Base-by-base conservation (phyloP, 2,113 vertebrate species). In the Chelonoidis abingdonii region DNA sequence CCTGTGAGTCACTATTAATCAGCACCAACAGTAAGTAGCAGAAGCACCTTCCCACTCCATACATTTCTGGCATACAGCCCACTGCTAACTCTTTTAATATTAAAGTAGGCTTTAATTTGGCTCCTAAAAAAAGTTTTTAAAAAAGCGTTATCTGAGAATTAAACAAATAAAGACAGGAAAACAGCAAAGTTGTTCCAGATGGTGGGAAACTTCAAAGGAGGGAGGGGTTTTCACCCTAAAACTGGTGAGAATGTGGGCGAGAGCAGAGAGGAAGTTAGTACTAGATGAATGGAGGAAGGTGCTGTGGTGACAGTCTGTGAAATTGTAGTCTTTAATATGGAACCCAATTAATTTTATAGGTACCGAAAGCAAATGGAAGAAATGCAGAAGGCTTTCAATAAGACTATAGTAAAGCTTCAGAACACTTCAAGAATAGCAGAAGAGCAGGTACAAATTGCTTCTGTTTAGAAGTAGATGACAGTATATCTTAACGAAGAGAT, bases 331-430 rank as follows among this genome's bases (percentile, higher is more conserved):
- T 86, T 53, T 72, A 22, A 5, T 1, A 80, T 47, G 78, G 25
- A 65, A 17, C 69, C 13, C 38, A 35, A 88, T 35, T 93, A 82
- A 35, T 81, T 89, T 96, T 95, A 59, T 75, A 99, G 99, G 95
- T 99, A 99, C 93, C 99, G 99, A 86, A 99, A 99, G 97, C 99
- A 99, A 98, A 99, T 99, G 99, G 99, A 99, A 95, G 99, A 99
- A 98, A 99, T 99, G 99, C 99, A 99, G 96, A 99, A 98, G 95
- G 99, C 99, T 44, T 99, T 99, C 95, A 99, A 99, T 97, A 99
- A 99, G 98, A 99, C 99, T 94, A 99, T 99, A 98, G 98, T 99
- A 97, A 99, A 99, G 92, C 99, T 99, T 97, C 99, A 99, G 97
- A 99, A 99, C 98, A 99, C 99, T 76, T 99, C 99, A 92, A 98